Base-by-base conservation (phyloP, 2,797 vertebrate species). In the Odontamblyopus rebecca region DNA sequence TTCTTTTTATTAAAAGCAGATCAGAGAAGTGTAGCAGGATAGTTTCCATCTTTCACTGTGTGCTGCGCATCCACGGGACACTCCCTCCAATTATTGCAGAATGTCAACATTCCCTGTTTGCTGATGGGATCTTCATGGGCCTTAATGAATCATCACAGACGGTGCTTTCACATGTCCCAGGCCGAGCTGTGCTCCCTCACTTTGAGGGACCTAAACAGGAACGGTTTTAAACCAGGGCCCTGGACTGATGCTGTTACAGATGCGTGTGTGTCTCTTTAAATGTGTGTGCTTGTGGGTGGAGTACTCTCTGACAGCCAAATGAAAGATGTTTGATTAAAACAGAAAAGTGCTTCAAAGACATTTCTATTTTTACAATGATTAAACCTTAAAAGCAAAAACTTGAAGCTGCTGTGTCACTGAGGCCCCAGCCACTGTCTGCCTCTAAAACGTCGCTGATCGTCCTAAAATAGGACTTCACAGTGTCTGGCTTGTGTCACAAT, bases 51-150 rank as follows among this genome's bases (percentile, higher is more conserved):
- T 72, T 85, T 86, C 85, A 89, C 71, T 69, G 50, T 67, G 19
- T 53, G 63, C 71, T 13, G 77, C 70, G 82, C 81, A 79, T 70
- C 71, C 69, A 1, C 64, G 64, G 72, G 76, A 85, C 83, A 84
- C 85, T 86, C 86, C 83, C 70, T 89, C 75, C 79, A 88, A 89
- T 91, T 89, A 88, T 77, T 35, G 70, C 63, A 65, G 29, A 82
- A 76, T 67, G 83, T 89, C 81, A 88, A 85, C 87, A 86, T 85
- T 86, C 81, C 86, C 81, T 86, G 88, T 91, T 88, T 89, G 83
- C 83, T 81, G 85, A 85, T 80, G 78, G 70, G 70, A 61, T 71
- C 84, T 89, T 83, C 75, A 82, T 78, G 54, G 63, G 70, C 65
- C 73, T 79, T 89, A 79, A 88, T 90, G 86, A 88, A 86, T 88